A percentile compares a stretch with the other conserved stretches of the same genome.
These are phyloP conservation scores for Phyllotreta cruciferae DNA, from an alignment of 2,888 invertebrate genomes.

Conservation along the genomic window DNA sequence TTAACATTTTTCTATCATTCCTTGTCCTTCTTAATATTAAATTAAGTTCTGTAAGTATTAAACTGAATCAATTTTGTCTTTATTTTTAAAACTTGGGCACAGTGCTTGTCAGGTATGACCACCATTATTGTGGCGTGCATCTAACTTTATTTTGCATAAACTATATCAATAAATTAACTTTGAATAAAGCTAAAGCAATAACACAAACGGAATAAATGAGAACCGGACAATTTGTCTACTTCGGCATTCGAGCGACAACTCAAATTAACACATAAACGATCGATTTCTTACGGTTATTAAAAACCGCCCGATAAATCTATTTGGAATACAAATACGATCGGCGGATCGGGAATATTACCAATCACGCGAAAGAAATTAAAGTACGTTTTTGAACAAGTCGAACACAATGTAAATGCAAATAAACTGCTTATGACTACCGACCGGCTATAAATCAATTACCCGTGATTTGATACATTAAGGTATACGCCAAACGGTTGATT, in stretches of 20 bases:
- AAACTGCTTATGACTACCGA: slow-evolving; percentile 60
- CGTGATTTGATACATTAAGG: slow-evolving; percentile 61
- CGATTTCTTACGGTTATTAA: slow-evolving; percentile 31
- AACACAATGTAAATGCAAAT: slow-evolving; percentile 61
- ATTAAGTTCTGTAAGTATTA: too few species aligned
- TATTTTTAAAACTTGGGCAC: too few species aligned
- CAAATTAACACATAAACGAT: slow-evolving; percentile 32
- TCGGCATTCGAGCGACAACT: slow-evolving; percentile 19
- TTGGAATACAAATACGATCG: slow-evolving; percentile 23
- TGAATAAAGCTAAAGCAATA: too few species aligned
- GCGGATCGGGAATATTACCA: slow-evolving; percentile 36
- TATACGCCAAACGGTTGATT: slow-evolving; percentile 56
- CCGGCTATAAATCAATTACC: slow-evolving; percentile 59
- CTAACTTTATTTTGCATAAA: too few species aligned
- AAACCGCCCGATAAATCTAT: slow-evolving; percentile 27
- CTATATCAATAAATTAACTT: too few species aligned
- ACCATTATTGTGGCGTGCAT: too few species aligned
- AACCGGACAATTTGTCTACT: slow-evolving; percentile 16
- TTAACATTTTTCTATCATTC: too few species aligned
- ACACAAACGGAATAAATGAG: slow-evolving; percentile 2
- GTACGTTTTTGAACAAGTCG: slow-evolving; percentile 58
- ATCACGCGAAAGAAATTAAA: slow-evolving; percentile 54
- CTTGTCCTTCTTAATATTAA: too few species aligned
- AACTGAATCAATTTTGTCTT: too few species aligned
- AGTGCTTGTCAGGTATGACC: too few species aligned